Conservation (phyloP, 1,140 invertebrate genomes). For the Paralvinella palmiformis region DNA sequence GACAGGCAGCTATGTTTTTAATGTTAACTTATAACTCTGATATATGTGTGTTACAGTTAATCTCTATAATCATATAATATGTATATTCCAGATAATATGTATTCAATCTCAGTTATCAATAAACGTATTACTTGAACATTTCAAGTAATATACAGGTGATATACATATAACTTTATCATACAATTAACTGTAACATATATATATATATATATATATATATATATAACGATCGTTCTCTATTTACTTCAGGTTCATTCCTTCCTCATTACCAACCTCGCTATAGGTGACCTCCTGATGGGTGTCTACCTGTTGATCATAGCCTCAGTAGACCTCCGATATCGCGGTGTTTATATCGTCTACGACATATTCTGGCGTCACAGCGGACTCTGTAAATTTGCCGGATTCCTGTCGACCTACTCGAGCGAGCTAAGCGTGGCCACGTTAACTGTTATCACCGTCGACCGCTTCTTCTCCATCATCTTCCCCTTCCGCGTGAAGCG, state of each 20-base stretch:
- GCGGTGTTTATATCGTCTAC: conserved; percentile 55
- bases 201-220: no score
- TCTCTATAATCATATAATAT: no score
- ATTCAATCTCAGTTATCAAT: no score
- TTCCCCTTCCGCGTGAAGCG: conserved; percentile 51
- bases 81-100: no score
- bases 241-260: conserved; percentile 54
- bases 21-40: no score
- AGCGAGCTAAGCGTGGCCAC: conserved; percentile 62
- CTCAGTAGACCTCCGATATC: conserved; percentile 52
- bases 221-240: conserved; percentile 13
- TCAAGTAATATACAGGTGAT: no score
- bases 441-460: conserved; percentile 58
- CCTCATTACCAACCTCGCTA: conserved; percentile 61
- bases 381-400: conserved; percentile 55
- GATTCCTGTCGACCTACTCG: conserved; percentile 63
- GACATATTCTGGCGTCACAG: conserved; percentile 54
- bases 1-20: no score
- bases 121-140: no score
- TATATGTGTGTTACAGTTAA: no score
- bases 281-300: conserved; percentile 57
- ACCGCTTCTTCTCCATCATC: conserved; percentile 56
- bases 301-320: conserved; percentile 57
- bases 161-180: no score
- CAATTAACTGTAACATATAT: no score